Conservation (phyloP, 2,888 invertebrate genomes). For the Pyralis farinalis region DNA sequence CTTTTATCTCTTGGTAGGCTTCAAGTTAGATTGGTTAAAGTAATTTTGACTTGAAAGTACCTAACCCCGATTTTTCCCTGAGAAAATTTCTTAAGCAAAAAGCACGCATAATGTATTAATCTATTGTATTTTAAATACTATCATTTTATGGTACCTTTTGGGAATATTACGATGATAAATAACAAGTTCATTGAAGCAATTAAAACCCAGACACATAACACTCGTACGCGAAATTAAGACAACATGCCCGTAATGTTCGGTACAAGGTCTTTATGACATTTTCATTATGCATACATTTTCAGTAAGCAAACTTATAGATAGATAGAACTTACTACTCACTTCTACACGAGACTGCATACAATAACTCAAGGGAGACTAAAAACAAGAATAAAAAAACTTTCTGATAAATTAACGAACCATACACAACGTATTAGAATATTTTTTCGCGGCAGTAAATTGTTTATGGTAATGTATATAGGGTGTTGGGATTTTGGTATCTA, state of each 20-base stretch:
- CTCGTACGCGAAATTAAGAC: conserved; percentile 3
- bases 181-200: conserved; percentile 5
- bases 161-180: conserved; percentile 5
- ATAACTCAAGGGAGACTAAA: neutral
- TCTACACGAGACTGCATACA: too few species aligned
- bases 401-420: conserved; percentile 34
- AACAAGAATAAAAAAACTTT: conserved; percentile 29
- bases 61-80: too few species aligned
- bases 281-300: neutral
- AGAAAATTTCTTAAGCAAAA: too few species aligned
- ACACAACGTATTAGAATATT: conserved; percentile 6
- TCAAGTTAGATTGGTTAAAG: too few species aligned
- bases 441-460: conserved; percentile 10
- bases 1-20: too few species aligned
- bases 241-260: neutral
- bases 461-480: conserved; percentile 21
- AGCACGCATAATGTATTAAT: too few species aligned
- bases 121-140: too few species aligned
- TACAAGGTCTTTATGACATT: neutral
- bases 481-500: too few species aligned
- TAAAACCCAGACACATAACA: conserved; percentile 6
- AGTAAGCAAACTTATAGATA: conserved; percentile 1
- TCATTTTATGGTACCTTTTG: too few species aligned
- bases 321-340: neutral
- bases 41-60: too few species aligned